Percentiles rank a stretch among this genome's conserved stretches.
Evolutionary conservation across 1,140 invertebrate species (phyloP).

Genomic region (Ladona fulva): DNA sequence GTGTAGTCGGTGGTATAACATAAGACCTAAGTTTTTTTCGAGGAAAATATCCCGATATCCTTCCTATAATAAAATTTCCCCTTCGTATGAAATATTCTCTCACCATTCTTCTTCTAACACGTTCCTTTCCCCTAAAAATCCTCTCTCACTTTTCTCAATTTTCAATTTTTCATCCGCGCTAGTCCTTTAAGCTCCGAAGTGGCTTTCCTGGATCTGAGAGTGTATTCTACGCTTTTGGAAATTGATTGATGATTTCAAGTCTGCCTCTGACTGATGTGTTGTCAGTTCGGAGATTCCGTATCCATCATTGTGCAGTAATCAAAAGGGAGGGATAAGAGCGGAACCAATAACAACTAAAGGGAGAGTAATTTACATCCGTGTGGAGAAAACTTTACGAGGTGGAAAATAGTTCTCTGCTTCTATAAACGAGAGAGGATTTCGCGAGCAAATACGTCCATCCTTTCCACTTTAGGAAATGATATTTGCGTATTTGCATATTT

Average conservation of each 20-base stretch:
- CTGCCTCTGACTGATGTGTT: not conserved
- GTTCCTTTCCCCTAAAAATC: not conserved
- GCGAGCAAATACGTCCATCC: too few relatives aligned
- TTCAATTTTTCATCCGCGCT: not conserved
- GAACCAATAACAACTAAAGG: not conserved
- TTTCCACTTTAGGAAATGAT: too few relatives aligned
- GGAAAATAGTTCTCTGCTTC: not conserved
- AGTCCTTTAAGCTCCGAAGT: not conserved
- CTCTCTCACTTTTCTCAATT: not conserved
- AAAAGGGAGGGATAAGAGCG: not conserved
- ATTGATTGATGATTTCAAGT: conserved; percentile 7
- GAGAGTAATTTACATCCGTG: not conserved
- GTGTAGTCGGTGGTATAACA: too few relatives aligned
- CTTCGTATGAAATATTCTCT: not conserved
- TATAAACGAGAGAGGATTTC: too few relatives aligned
- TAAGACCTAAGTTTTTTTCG: too few relatives aligned
- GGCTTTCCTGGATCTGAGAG: not conserved
- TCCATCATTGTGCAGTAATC: conserved; percentile 2
- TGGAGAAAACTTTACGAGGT: not conserved
- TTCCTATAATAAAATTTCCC: too few relatives aligned
- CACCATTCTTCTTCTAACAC: not conserved
- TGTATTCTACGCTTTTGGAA: not conserved
- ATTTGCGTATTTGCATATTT: too few relatives aligned
- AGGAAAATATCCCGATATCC: too few relatives aligned
- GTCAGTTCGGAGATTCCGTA: not conserved